Conservation (phyloP, 2,797 vertebrate genomes). For the Gephyroberyx darwinii region DNA sequence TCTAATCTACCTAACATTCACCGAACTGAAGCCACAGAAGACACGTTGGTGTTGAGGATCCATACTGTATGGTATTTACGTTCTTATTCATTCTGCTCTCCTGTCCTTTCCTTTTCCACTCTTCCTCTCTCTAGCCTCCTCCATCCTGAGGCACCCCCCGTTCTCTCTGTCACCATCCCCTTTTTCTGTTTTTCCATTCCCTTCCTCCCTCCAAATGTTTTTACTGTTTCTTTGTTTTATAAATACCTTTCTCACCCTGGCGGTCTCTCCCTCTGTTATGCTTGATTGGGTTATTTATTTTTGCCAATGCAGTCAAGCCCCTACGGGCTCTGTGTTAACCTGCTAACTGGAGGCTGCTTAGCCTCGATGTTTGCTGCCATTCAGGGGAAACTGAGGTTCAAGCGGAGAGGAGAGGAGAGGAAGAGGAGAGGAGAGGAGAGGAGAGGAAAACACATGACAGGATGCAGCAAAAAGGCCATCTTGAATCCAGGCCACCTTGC, state of each 20-base stretch:
- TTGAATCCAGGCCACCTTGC: background rate
- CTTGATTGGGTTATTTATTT: slow-evolving; percentile 23
- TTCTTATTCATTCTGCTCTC: too few species aligned
- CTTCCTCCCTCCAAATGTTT: background rate
- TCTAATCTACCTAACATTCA: too few species aligned
- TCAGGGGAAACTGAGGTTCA: too few species aligned
- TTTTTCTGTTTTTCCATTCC: background rate
- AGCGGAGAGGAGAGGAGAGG: too few species aligned
- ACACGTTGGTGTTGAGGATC: too few species aligned
- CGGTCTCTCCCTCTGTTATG: background rate
- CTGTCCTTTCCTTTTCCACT: background rate
- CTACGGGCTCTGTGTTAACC: slow-evolving; percentile 20
- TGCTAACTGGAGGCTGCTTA: slow-evolving; percentile 18
- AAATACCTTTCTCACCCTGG: background rate
- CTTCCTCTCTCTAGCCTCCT: background rate
- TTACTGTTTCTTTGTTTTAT: background rate
- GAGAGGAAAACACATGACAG: background rate
- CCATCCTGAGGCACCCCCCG: background rate
- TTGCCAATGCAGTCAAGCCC: background rate
- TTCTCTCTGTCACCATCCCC: background rate
- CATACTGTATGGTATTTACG: too few species aligned
- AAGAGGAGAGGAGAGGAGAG: background rate
- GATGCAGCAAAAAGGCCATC: background rate
- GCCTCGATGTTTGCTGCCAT: background rate
- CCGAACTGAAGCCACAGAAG: too few species aligned